These are phyloP conservation scores for Ceyx erithaca DNA, from an alignment of 2,797 vertebrate genomes.

Conservation along the genomic window DNA sequence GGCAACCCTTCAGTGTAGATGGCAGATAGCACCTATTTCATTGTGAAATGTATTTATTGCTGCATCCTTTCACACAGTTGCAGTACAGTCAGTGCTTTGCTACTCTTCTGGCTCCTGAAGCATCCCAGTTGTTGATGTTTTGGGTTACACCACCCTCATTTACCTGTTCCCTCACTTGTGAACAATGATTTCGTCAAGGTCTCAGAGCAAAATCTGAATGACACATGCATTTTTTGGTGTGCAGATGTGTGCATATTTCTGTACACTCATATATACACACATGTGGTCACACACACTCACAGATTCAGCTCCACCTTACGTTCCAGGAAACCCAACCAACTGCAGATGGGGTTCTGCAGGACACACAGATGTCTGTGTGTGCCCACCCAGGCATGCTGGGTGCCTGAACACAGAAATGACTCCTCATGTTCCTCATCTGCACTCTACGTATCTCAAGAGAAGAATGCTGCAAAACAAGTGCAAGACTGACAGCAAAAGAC, in stretches of 20 bases:
- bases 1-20: conserved; percentile 21
- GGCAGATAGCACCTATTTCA: neutral
- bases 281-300: neutral
- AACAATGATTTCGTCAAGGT: neutral
- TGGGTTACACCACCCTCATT: neutral
- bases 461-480: neutral
- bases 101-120: neutral
- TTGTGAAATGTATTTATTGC: neutral
- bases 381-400: neutral
- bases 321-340: neutral
- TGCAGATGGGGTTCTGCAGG: neutral
- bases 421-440: neutral
- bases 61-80: conserved; percentile 8
- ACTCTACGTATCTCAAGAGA: neutral
- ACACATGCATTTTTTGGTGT: neutral
- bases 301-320: neutral
- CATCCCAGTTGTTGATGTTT: neutral
- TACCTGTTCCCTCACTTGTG: neutral
- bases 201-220: neutral
- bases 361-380: neutral
- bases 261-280: neutral
- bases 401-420: neutral
- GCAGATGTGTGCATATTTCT: neutral
- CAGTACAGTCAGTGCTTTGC: neutral
- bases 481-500: neutral